These are phyloP conservation scores for Myioborus miniatus DNA, from an alignment of 2,797 vertebrate species.

Conservation along the genomic window DNA sequence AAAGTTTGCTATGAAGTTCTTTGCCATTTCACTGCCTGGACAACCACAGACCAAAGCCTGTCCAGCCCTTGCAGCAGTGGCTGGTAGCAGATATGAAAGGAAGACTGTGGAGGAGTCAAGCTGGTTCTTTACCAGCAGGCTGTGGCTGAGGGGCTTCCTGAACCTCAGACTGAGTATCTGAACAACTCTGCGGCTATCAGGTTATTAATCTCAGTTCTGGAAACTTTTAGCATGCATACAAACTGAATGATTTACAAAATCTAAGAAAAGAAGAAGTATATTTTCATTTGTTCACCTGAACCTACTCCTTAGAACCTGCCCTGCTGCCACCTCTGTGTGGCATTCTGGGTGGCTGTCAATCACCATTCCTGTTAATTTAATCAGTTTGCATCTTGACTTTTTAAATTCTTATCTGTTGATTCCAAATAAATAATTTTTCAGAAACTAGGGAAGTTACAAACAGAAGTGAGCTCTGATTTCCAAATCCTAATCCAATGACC, in stretches of 20 bases:
- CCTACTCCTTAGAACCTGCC: background rate
- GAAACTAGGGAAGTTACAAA: background rate
- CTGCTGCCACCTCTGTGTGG: background rate
- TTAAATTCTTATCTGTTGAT: background rate
- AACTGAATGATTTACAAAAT: background rate
- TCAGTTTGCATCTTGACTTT: background rate
- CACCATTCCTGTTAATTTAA: background rate
- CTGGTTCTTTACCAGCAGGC: background rate
- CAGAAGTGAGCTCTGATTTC: background rate
- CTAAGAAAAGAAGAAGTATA: background rate
- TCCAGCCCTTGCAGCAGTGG: background rate
- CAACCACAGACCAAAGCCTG: background rate
- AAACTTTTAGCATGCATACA: background rate
- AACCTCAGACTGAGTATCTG: background rate
- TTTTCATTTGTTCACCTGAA: background rate
- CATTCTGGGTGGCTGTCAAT: background rate
- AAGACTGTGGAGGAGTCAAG: background rate
- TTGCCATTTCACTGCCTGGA: background rate
- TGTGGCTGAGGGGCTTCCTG: background rate
- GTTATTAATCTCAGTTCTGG: background rate
- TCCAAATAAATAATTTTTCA: background rate
- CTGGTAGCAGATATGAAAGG: background rate
- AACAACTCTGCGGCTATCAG: background rate
- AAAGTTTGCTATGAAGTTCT: background rate
- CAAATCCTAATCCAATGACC: constrained; percentile 1